Conservation (phyloP, 2,797 vertebrate genomes). For the Nyctibius grandis region DNA sequence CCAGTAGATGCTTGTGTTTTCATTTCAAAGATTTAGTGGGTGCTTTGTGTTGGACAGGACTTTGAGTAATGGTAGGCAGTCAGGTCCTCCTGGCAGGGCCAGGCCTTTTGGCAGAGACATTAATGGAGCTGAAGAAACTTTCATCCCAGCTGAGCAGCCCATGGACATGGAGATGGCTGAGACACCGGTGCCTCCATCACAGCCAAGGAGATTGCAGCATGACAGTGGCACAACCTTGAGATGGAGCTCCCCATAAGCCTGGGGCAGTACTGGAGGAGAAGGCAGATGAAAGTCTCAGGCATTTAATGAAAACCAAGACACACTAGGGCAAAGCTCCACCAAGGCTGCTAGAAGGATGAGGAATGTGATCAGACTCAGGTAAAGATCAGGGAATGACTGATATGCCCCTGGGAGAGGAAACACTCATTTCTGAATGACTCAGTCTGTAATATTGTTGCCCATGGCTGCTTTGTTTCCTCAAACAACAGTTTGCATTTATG, state of each 20-base stretch:
- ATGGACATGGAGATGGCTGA: neutral
- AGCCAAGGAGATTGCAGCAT: neutral
- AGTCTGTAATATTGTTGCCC: neutral
- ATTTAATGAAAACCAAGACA: neutral
- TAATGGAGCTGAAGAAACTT: neutral
- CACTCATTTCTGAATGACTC: neutral
- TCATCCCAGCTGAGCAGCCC: neutral
- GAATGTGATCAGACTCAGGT: neutral
- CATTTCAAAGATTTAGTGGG: neutral
- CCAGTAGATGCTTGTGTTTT: neutral
- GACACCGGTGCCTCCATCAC: accelerated
- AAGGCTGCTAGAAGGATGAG: neutral
- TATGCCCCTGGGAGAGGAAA: neutral
- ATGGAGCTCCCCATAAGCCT: accelerated
- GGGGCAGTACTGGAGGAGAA: neutral
- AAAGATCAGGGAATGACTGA: neutral
- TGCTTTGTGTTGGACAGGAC: neutral
- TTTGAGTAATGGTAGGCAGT: neutral
- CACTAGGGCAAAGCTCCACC: neutral
- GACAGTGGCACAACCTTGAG: neutral
- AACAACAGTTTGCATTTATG: neutral
- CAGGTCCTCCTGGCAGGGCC: neutral
- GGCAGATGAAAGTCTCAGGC: neutral
- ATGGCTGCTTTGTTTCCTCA: neutral
- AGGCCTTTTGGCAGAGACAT: neutral